These are phyloP conservation scores for Rhinogobio ventralis DNA, from an alignment of 2,797 vertebrate species.

Conservation along the genomic window DNA sequence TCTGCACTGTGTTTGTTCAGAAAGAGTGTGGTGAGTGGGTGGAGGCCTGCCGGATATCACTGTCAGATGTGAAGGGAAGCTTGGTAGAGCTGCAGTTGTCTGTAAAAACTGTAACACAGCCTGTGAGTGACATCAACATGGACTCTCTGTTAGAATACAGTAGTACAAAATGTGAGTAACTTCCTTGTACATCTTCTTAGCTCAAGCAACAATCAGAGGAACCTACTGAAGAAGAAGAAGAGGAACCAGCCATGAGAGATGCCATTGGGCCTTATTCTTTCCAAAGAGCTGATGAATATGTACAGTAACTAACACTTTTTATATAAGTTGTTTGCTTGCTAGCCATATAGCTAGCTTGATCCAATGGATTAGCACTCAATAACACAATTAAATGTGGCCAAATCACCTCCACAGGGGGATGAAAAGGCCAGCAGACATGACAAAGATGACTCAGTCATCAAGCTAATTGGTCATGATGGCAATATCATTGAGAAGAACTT, in stretches of 20 bases:
- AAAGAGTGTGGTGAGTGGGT: conserved; percentile 83
- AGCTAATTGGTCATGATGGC: conserved; percentile 78
- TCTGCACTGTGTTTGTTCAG: conserved; percentile 66
- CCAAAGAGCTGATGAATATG: conserved; percentile 38
- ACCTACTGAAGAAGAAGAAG: conserved; percentile 44
- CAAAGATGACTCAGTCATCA: conserved; percentile 65
- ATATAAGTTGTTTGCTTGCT: neutral
- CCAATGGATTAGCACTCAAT: neutral
- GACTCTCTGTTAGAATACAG: conserved; percentile 58
- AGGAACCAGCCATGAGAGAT: conserved; percentile 25
- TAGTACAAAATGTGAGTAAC: neutral
- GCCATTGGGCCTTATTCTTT: neutral
- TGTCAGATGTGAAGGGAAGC: conserved; percentile 74
- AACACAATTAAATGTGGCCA: neutral
- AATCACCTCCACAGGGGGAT: conserved; percentile 26
- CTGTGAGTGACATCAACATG: conserved; percentile 55
- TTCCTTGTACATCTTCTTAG: conserved; percentile 27
- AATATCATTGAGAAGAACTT: conserved; percentile 75
- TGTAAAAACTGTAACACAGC: conserved; percentile 3
- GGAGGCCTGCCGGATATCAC: conserved; percentile 77
- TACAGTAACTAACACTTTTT: conserved; percentile 26
- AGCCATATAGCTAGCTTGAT: neutral
- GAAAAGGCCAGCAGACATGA: conserved; percentile 40
- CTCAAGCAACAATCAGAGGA: conserved; percentile 39
- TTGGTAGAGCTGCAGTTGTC: conserved; percentile 61